phyloP scores from a whole-genome alignment of 2,113 vertebrate species.

The Ochotona curzoniae region DNA sequence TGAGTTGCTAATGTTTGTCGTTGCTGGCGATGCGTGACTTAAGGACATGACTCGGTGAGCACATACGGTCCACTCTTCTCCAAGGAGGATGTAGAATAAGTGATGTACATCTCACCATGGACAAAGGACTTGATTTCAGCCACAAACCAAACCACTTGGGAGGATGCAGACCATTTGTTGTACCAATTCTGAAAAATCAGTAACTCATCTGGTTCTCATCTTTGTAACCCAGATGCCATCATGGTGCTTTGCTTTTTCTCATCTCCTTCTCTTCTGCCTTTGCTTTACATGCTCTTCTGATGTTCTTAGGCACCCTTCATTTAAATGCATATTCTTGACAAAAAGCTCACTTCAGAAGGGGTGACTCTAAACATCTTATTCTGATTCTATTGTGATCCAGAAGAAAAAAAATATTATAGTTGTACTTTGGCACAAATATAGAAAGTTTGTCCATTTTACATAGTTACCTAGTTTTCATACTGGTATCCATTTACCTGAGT shows the following conservation, averaged over 20 bases:
- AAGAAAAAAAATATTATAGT: background rate
- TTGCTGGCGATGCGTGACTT: background rate
- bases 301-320: background rate
- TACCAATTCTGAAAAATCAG: conserved; percentile 54
- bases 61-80: background rate
- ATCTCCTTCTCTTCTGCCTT: conserved; percentile 51
- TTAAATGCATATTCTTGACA: conserved; percentile 37
- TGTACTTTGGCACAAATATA: background rate
- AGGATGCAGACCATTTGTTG: conserved; percentile 17
- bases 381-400: background rate
- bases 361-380: background rate
- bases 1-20: conserved; percentile 7
- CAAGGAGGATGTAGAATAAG: background rate
- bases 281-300: background rate
- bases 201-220: conserved; percentile 26
- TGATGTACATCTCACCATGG: background rate
- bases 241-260: background rate
- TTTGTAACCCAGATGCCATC: conserved; percentile 17
- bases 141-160: background rate
- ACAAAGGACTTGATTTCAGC: conserved; percentile 25
- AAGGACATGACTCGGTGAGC: too few relatives aligned
- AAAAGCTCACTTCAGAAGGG: background rate
- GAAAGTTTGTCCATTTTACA: background rate
- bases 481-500: background rate
- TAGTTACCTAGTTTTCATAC: background rate